Evolutionary conservation across 2,113 vertebrate genomes (phyloP).

Genomic region (Sprattus sprattus): DNA sequence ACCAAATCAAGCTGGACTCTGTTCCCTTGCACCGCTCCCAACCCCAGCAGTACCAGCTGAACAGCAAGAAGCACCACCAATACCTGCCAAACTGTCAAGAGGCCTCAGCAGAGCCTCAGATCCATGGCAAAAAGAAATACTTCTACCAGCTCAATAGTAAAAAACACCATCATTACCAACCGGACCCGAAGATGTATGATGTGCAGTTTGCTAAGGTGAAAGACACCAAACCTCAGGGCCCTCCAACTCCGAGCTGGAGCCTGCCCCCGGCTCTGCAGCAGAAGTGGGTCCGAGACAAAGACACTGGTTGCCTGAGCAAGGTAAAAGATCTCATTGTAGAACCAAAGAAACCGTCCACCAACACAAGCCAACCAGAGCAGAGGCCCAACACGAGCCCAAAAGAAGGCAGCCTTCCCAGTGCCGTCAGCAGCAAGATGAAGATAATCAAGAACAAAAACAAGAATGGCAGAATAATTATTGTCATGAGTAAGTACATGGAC

Average conservation of each 20-base stretch:
- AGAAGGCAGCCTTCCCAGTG: slow-evolving; percentile 72
- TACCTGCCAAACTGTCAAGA: slow-evolving; percentile 92
- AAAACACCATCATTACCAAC: slow-evolving; percentile 93
- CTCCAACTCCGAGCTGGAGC: slow-evolving; percentile 76
- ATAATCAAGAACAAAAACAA: slow-evolving; percentile 99
- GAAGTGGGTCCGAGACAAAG: slow-evolving; percentile 84
- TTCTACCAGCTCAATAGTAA: slow-evolving; percentile 94
- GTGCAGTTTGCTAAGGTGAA: slow-evolving; percentile 83
- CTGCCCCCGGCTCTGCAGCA: slow-evolving; percentile 75
- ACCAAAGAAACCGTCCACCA: slow-evolving; percentile 59
- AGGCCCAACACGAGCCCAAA: slow-evolving; percentile 68
- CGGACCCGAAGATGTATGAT: slow-evolving; percentile 85
- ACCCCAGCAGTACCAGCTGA: slow-evolving; percentile 93
- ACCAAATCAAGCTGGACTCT: slow-evolving; percentile 76
- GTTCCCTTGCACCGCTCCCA: slow-evolving; percentile 78
- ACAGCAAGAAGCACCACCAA: slow-evolving; percentile 98
- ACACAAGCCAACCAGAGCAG: slow-evolving; percentile 57
- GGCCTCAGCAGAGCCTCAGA: slow-evolving; percentile 77
- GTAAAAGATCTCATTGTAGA: slow-evolving; percentile 79
- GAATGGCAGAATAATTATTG: slow-evolving; percentile 95
- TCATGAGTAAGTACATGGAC: slow-evolving; percentile 99
- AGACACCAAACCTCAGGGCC: slow-evolving; percentile 72
- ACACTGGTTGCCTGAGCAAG: slow-evolving; percentile 80
- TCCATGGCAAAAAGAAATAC: slow-evolving; percentile 81
- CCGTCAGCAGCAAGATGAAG: slow-evolving; percentile 94